These are phyloP conservation scores for Peromyscus melanophrys DNA, from an alignment of 2,797 vertebrate genomes.

Conservation along the genomic window DNA sequence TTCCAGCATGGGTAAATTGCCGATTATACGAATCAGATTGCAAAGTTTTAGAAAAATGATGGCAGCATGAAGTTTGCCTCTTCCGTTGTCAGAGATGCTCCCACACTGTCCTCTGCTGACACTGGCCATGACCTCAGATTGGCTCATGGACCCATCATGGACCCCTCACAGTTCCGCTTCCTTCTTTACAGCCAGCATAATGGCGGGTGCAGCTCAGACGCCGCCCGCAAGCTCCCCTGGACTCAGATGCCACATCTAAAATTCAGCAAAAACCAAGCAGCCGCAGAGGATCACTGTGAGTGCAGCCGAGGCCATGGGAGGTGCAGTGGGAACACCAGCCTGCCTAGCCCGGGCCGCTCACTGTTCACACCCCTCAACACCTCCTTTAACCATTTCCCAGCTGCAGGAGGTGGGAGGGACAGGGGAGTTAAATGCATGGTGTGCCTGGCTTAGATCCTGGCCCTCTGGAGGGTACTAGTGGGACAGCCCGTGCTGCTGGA, in stretches of 20 bases:
- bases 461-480: no score
- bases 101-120: not conserved
- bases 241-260: not conserved
- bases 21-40: not conserved
- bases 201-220: not conserved
- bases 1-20: not conserved
- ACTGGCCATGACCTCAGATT: not conserved
- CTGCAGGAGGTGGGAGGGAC: not conserved
- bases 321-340: not conserved
- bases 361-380: not conserved
- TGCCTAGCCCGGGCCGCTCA: not conserved
- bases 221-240: not conserved
- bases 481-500: no score
- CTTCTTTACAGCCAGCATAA: not conserved
- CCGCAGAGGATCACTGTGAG: not conserved
- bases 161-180: not conserved
- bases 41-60: slow-evolving; percentile 6
- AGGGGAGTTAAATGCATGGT: not conserved
- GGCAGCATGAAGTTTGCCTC: not conserved
- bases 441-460: not conserved
- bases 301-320: fast-evolving
- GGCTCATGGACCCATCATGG: not conserved
- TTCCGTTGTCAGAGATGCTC: not conserved
- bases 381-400: not conserved
- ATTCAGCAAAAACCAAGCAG: no score